Evolutionary conservation across 2,888 invertebrate species (phyloP).

Genomic region (Uropetala carovei): DNA sequence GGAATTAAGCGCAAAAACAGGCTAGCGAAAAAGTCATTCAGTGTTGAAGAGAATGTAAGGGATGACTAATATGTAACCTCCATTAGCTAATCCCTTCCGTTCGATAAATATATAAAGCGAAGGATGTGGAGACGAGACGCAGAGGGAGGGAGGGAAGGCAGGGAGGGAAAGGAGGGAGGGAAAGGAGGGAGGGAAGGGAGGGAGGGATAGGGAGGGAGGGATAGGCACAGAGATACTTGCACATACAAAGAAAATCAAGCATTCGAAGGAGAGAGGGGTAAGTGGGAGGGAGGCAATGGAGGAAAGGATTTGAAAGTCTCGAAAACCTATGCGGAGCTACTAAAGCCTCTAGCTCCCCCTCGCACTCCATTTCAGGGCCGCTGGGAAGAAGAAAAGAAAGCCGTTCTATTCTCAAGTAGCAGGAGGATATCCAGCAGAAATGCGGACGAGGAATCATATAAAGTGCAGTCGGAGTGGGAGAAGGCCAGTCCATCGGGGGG

Average conservation of each 20-base stretch:
- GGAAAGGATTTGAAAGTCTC: neutral
- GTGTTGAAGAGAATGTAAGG: slow-evolving; percentile 26
- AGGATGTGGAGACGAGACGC: neutral
- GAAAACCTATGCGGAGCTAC: neutral
- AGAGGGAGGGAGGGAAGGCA: neutral
- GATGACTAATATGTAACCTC: slow-evolving; percentile 45
- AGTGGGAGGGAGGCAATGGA: neutral
- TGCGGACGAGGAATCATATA: neutral
- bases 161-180: neutral
- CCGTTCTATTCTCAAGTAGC: too few species aligned
- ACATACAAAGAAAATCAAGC: neutral
- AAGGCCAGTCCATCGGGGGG: neutral
- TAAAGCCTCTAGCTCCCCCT: neutral
- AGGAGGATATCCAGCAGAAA: too few species aligned
- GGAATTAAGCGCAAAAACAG: neutral
- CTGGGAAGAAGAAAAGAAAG: neutral
- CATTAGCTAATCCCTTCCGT: slow-evolving; percentile 45
- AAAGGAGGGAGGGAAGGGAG: neutral
- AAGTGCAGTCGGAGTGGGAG: neutral
- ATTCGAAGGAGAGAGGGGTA: neutral
- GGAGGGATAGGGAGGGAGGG: neutral
- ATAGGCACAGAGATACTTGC: neutral
- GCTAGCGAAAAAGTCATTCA: slow-evolving; percentile 16
- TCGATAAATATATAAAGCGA: neutral
- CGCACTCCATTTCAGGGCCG: neutral